These are phyloP conservation scores for Toxotes chatareus DNA, from an alignment of 2,113 vertebrate species.

Conservation along the genomic window DNA sequence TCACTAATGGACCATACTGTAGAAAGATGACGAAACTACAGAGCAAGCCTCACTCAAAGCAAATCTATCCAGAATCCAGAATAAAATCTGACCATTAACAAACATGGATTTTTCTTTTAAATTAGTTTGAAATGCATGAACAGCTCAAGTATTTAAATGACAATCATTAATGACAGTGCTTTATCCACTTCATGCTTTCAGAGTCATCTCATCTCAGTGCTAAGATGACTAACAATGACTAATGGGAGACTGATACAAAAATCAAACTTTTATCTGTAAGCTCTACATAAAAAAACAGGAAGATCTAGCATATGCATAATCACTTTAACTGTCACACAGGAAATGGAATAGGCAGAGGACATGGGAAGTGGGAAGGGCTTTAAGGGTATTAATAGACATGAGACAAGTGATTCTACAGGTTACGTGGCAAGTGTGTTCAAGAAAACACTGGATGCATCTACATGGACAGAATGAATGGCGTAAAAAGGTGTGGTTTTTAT, in stretches of 20 bases:
- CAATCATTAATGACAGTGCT: slow-evolving; percentile 64
- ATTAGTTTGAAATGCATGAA: slow-evolving; percentile 9
- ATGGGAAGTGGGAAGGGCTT: slow-evolving; percentile 59
- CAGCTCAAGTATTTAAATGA: not conserved
- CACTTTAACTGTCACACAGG: slow-evolving; percentile 71
- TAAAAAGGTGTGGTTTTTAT: slow-evolving; percentile 71
- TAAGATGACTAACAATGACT: slow-evolving; percentile 73
- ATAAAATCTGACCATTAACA: not conserved
- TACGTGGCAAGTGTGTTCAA: slow-evolving; percentile 69
- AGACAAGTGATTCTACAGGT: slow-evolving; percentile 73
- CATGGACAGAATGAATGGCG: slow-evolving; percentile 65
- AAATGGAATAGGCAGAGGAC: slow-evolving; percentile 73
- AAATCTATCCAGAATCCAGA: not conserved
- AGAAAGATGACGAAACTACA: not conserved
- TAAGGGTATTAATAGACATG: slow-evolving; percentile 71
- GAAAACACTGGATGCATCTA: slow-evolving; percentile 75
- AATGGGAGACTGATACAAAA: slow-evolving; percentile 61
- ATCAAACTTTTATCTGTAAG: slow-evolving; percentile 51
- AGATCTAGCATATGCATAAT: slow-evolving; percentile 59
- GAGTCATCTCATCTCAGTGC: slow-evolving; percentile 57
- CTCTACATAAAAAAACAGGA: slow-evolving; percentile 66
- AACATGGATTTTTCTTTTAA: not conserved
- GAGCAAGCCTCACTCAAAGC: not conserved
- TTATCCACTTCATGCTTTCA: slow-evolving; percentile 71
- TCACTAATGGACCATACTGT: not conserved